Evolutionary conservation across 1,140 invertebrate species (phyloP).

Genomic region (Heterodera schachtii): DNA sequence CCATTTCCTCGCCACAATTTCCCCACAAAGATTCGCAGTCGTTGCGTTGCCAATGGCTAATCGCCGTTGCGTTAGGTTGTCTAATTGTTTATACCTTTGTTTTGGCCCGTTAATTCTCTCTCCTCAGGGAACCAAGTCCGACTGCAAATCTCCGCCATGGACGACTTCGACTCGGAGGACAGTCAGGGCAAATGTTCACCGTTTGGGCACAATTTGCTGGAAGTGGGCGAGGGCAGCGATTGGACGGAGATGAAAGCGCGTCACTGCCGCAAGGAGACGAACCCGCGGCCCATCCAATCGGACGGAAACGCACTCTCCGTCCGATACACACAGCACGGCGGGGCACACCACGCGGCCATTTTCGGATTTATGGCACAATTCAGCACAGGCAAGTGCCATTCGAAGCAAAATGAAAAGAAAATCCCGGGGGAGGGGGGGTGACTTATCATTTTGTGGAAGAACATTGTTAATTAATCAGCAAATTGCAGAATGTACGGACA

Average conservation of each 20-base stretch:
- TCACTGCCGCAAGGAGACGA: constrained; percentile 51
- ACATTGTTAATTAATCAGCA: constrained; percentile 5
- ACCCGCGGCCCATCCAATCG: constrained; percentile 46
- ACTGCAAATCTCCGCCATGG: constrained; percentile 49
- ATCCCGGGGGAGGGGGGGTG: too few relatives aligned
- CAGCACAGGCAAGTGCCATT: constrained; percentile 43
- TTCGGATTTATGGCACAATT: constrained; percentile 62
- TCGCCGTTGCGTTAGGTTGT: constrained; percentile 51
- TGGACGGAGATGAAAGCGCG: constrained; percentile 37
- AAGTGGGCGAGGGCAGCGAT: constrained; percentile 46
- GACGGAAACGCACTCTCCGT: constrained; percentile 50
- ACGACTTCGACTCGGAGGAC: constrained; percentile 57
- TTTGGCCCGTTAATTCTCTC: constrained; percentile 20
- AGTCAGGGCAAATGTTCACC: constrained; percentile 51
- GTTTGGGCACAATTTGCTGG: constrained; percentile 57
- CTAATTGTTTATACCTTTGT: constrained; percentile 24
- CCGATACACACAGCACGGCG: constrained; percentile 58
- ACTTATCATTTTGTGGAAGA: too few relatives aligned
- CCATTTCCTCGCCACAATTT: constrained; percentile 59
- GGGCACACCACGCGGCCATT: constrained; percentile 50
- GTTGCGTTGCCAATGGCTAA: constrained; percentile 57
- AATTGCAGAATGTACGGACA: constrained; percentile 54
- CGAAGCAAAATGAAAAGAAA: not conserved
- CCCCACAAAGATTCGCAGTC: constrained; percentile 56
- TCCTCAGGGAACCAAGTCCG: constrained; percentile 52